Conservation (phyloP, 2,888 invertebrate genomes). For the Julus scanicus region DNA sequence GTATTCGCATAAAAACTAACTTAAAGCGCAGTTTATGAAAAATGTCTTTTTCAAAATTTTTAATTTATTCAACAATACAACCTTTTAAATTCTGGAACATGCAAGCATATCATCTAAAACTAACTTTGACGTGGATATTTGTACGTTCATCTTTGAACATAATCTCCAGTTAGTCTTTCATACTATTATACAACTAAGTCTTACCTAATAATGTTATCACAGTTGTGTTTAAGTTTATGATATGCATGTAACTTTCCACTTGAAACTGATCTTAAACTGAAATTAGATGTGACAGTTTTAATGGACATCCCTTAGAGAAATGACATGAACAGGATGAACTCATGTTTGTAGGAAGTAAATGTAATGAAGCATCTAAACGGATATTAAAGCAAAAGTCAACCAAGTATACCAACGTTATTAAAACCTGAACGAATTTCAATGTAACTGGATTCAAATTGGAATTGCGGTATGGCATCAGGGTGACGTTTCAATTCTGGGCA, state of each 20-base stretch:
- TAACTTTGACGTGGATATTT: no score
- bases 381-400: slow-evolving; percentile 40
- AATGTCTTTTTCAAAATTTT: no score
- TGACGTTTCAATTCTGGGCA: neutral
- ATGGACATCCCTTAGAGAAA: neutral
- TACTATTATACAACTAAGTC: no score
- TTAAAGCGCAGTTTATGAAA: no score
- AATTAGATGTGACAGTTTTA: slow-evolving; percentile 8
- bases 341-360: slow-evolving; percentile 7
- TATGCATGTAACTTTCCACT: neutral
- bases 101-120: no score
- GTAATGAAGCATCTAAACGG: slow-evolving; percentile 27
- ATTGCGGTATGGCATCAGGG: neutral
- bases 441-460: neutral
- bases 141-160: no score
- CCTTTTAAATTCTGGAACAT: no score
- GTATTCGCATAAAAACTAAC: no score
- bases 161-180: no score
- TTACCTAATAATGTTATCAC: no score
- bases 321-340: neutral
- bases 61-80: no score
- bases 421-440: slow-evolving; percentile 30
- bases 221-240: no score
- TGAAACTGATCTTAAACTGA: neutral
- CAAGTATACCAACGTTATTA: slow-evolving; percentile 29